Percentiles rank a stretch among this genome's conserved stretches.
phyloP scores from a whole-genome alignment of 2,888 invertebrate species.

The Cheilosia variabilis region DNA sequence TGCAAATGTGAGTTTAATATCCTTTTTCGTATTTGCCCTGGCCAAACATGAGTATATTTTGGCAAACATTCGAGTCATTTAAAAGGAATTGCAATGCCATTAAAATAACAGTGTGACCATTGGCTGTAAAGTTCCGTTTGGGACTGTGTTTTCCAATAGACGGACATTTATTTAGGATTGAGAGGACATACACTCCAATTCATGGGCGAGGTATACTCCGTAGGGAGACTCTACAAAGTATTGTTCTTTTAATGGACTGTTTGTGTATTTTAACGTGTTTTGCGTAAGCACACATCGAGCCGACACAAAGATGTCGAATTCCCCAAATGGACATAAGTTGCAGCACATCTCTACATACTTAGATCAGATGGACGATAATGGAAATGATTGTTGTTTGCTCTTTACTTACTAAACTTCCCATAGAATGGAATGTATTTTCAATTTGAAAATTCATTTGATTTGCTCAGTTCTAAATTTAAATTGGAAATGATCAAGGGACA shows the following conservation, averaged over 20 bases:
- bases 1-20: slow-evolving; percentile 24
- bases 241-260: slow-evolving; percentile 69
- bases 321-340: slow-evolving; percentile 47
- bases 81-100: slow-evolving; percentile 67
- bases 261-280: slow-evolving; percentile 57
- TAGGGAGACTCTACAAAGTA: slow-evolving; percentile 24
- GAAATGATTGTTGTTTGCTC: slow-evolving; percentile 33
- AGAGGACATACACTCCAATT: slow-evolving; percentile 4
- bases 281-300: slow-evolving; percentile 14
- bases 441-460: slow-evolving; percentile 5
- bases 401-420: slow-evolving; percentile 42
- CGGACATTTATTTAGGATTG: slow-evolving; percentile 48
- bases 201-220: neutral
- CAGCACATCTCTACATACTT: slow-evolving; percentile 35
- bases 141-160: neutral
- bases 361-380: slow-evolving; percentile 45
- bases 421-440: slow-evolving; percentile 22
- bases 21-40: slow-evolving; percentile 27
- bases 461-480: slow-evolving; percentile 30
- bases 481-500: slow-evolving; percentile 16
- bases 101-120: slow-evolving; percentile 66
- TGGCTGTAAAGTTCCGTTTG: slow-evolving; percentile 33
- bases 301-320: neutral
- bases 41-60: slow-evolving; percentile 27
- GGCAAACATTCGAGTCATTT: slow-evolving; percentile 52